A percentile compares a stretch with the other conserved stretches of the same genome.
Conservation (phyloP, 2,113 vertebrate species). For the Melozone crissalis region DNA sequence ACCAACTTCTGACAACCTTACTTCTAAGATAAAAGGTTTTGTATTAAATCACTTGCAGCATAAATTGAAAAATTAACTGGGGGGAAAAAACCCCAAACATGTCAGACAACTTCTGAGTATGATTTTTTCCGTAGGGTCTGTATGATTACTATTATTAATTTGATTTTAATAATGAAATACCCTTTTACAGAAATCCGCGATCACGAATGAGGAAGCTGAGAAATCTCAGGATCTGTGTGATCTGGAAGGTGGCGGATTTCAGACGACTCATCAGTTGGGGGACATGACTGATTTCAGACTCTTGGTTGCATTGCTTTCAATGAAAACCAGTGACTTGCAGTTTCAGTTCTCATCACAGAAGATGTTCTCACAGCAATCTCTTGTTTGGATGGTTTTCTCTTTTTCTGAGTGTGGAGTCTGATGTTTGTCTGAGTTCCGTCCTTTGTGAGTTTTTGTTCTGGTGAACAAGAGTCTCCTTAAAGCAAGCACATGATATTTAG, state of each 20-base stretch:
- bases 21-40: background rate
- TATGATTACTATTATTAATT: background rate
- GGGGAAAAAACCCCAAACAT: background rate
- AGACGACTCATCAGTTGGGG: slow-evolving; percentile 43
- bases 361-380: slow-evolving; percentile 44
- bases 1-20: background rate
- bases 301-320: slow-evolving; percentile 62
- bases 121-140: background rate
- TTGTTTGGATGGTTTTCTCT: slow-evolving; percentile 50
- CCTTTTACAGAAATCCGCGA: background rate
- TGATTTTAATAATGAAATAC: background rate
- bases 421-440: background rate
- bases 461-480: background rate
- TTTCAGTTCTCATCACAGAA: slow-evolving; percentile 66
- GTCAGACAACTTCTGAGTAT: background rate
- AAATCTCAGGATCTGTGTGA: slow-evolving; percentile 19
- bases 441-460: background rate
- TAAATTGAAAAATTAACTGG: background rate
- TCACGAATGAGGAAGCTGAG: slow-evolving; percentile 1
- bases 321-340: slow-evolving; percentile 65
- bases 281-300: slow-evolving; percentile 68
- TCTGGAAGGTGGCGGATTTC: slow-evolving; percentile 36
- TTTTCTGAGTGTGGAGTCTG: background rate
- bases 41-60: background rate
- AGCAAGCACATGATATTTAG: accelerated